Evolutionary conservation across 2,888 invertebrate genomes (phyloP), one percentile per base, ranked within the genome.

Genomic region (Ecliptopera silaceata): DNA sequence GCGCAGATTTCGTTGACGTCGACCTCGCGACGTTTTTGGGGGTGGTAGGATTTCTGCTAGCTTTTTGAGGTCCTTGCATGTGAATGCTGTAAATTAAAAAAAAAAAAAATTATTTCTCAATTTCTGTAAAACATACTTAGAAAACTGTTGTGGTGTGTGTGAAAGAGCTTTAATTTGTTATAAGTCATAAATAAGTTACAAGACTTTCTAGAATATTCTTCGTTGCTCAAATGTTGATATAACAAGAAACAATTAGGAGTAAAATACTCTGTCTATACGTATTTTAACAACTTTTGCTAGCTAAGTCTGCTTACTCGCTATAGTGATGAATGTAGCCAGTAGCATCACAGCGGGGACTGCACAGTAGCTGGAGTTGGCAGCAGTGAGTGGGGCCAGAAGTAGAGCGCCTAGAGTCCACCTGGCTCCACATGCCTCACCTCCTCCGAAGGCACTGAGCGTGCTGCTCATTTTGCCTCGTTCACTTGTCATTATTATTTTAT

Each of bases 381-480:
- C 92, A 1, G 93, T 92, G 31, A 93, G 84, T 1, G 93, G 93
- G 1, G 93, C 91, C 56, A 94, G 79, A 55, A 93, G 85, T 10
- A 93, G 79, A 4, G 92, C 88, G 1, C 93, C 94, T 11, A 94
- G 84, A 2, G 93, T 92, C 93, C 93, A 93, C 5, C 93, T 88
- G 46, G 84, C 91, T 38, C 82, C 89, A 63, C 86, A 88, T 1
- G 85, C 91, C 56, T 88, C 89, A 4, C 86, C 81, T 18, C 84
- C 83, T 36, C 74, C 72, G 22, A 88, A 74, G 31, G 79, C 79
- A 53, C 72, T 72, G 53, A 85, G 65, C 13, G 78, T 78, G 60
- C 75, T 73, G 59, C 82, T 82, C 75, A 83, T 82, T 52, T 72
- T 79, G 57, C 72, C 74, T n/a, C 63, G 66, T 59, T 71, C 66